Base-by-base conservation (phyloP, 1,140 invertebrate species). In the Drosophila fuyamai region DNA sequence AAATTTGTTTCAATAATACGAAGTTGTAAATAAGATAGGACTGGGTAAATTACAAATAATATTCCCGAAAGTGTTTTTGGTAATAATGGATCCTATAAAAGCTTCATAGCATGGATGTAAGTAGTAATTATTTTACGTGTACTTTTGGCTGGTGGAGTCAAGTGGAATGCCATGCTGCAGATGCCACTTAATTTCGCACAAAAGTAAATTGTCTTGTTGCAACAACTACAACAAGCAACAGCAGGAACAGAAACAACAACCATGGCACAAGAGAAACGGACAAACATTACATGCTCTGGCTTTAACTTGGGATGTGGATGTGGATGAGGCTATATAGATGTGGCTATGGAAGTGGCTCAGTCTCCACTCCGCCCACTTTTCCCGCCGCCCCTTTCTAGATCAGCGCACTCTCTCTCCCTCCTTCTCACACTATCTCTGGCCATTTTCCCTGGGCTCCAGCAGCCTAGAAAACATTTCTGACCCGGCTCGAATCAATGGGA, bases 201-300 rank as follows among this genome's bases (percentile, higher is more conserved):
- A 92, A 91, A 92, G 90, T 92, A 88, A 92, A 92, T 92, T 92
- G 86, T 92, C 90, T 92, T 91, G 90, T 91, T 90, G 76, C 79
- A 76, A 82, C 85, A 90, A 79, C 68, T 55, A 51, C 80, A 62
- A 43, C 58, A 41, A 58, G 51, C 23, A 74, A 40, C 38, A 74
- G 18, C 60, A 44, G 27, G 36, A 63, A 63, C 44, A 41, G 44
- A 51, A 68, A 57, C 43, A 76, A 54, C 32, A 74, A 58, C 74
- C 82, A 81, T 86, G 67, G 60, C 83, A 79, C 83, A 83, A 89
- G 80, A 89, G 81, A 89, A 89, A 84, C 83, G 84, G 79, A 78
- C 67, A 58, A 79, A 80, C 77, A 89, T 88, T 89, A 84, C 84
- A 89, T 89, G 83, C 80, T 80, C 84, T 76, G 81, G 43, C 65